A percentile compares a stretch with the other conserved stretches of the same genome.
These are phyloP conservation scores for Platysteira castanea DNA, from an alignment of 2,113 vertebrate species.

Conservation along the genomic window DNA sequence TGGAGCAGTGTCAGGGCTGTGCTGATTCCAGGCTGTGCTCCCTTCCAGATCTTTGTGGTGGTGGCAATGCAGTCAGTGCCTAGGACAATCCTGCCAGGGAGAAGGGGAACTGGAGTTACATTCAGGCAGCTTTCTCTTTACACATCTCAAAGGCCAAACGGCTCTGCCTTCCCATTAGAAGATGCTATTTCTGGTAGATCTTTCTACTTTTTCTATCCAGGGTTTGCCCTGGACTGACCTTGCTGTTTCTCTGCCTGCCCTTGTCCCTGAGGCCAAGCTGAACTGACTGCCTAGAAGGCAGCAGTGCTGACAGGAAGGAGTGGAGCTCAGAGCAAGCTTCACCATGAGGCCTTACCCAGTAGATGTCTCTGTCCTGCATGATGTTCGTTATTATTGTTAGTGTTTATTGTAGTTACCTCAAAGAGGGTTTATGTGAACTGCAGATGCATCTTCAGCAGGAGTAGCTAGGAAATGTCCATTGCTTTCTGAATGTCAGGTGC, in stretches of 20 bases:
- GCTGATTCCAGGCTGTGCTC: too few relatives aligned
- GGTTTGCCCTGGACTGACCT: neutral
- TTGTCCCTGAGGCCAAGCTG: neutral
- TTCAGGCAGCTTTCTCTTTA: neutral
- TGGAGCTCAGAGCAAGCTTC: neutral
- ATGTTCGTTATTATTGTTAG: neutral
- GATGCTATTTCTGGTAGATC: neutral
- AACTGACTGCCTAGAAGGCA: neutral
- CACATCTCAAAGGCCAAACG: neutral
- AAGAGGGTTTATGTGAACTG: neutral
- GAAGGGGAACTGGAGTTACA: rapidly evolving
- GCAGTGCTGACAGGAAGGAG: neutral
- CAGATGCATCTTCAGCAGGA: neutral
- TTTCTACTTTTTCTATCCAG: neutral
- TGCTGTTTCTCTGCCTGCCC: neutral
- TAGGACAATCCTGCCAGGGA: neutral
- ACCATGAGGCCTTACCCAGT: neutral
- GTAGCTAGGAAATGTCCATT: neutral
- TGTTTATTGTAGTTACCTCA: neutral
- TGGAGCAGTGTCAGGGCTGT: neutral
- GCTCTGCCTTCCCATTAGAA: neutral
- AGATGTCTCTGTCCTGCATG: neutral
- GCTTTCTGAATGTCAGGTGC: neutral
- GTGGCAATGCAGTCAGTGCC: rapidly evolving
- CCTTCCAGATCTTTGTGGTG: neutral